Conservation (phyloP, 2,113 vertebrate genomes). For the Tyrannus savana region DNA sequence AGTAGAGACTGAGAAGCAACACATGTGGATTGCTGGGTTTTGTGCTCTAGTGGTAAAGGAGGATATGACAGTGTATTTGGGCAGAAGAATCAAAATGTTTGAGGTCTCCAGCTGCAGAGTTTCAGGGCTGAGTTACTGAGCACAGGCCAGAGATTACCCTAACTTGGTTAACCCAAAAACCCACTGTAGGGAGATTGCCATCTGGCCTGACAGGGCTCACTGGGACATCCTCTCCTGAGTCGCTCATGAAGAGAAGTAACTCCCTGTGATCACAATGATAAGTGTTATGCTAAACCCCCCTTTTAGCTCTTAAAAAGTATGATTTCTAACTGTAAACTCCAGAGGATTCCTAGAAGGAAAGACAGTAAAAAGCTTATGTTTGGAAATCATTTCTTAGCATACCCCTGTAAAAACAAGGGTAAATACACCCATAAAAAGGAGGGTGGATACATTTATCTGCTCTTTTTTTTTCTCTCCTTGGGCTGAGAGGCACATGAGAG, state of each 20-base stretch:
- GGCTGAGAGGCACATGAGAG: neutral
- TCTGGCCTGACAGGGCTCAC: neutral
- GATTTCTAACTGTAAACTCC: neutral
- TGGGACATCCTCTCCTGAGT: neutral
- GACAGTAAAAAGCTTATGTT: neutral
- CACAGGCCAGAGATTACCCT: neutral
- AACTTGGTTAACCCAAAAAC: neutral
- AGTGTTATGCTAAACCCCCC: neutral
- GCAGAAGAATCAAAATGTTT: neutral
- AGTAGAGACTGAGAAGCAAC: neutral
- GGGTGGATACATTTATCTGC: neutral
- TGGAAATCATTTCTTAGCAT: neutral
- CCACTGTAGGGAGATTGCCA: neutral
- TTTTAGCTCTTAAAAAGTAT: neutral
- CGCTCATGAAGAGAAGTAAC: neutral
- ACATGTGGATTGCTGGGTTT: neutral
- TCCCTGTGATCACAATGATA: neutral
- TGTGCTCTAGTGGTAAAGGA: conserved; percentile 42
- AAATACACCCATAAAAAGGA: neutral
- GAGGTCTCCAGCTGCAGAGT: conserved; percentile 1
- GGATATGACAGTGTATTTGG: neutral
- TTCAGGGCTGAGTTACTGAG: conserved; percentile 16
- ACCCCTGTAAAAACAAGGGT: neutral
- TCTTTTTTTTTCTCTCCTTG: neutral
- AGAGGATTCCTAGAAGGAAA: neutral